Conservation (phyloP, 1,140 invertebrate species). For the Pogonognathellus flavescens region DNA sequence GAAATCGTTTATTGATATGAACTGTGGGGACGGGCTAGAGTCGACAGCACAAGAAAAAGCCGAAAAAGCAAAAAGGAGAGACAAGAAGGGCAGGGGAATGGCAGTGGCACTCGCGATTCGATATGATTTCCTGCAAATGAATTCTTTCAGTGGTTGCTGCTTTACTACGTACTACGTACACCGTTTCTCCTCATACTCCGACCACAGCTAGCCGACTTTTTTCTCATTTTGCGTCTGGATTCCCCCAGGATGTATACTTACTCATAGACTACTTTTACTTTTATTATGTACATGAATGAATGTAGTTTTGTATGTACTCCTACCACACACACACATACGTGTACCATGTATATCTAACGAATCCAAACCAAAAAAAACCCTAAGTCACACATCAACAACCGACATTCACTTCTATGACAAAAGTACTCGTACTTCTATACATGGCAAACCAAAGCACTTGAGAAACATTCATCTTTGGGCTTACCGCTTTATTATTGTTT, state of each 20-base stretch:
- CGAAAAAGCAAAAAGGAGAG: constrained; percentile 18
- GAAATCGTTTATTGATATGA: constrained; percentile 56
- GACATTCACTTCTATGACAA: not conserved
- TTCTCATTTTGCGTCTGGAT: constrained; percentile 57
- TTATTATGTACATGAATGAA: constrained; percentile 40
- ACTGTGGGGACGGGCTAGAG: constrained; percentile 30
- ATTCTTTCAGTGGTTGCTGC: constrained; percentile 31
- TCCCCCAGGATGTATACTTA: constrained; percentile 57
- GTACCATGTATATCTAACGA: not conserved
- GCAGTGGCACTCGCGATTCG: constrained; percentile 20
- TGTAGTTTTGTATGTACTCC: not conserved
- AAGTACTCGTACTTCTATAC: not conserved
- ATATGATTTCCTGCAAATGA: constrained; percentile 57
- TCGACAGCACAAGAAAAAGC: constrained; percentile 22
- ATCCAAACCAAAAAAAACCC: constrained; percentile 11
- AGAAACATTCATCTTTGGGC: not conserved
- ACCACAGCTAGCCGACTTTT: constrained; percentile 25
- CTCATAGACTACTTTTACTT: constrained; percentile 41
- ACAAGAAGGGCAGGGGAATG: constrained; percentile 17
- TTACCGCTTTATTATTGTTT: constrained; percentile 46
- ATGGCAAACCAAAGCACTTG: too few relatives aligned
- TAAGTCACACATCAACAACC: not conserved
- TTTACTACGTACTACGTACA: not conserved
- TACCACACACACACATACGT: not conserved
- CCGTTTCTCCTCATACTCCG: not conserved